Base-by-base conservation (phyloP, 1,140 invertebrate genomes). In the Eumeta japonica region DNA sequence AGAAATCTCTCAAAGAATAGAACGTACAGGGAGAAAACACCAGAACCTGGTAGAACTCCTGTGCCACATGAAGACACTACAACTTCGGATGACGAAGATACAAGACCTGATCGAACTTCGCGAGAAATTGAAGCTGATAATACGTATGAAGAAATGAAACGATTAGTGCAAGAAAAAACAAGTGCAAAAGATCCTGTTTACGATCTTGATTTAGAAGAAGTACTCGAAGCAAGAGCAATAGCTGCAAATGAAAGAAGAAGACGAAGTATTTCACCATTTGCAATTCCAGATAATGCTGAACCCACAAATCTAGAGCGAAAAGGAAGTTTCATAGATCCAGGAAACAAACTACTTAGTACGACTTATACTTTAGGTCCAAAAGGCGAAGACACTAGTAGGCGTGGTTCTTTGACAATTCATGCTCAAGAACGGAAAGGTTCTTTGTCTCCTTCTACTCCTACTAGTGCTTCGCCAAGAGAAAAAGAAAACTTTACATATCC, bases 11-110 rank as follows among this genome's bases (percentile, higher is more conserved):
- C 78, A 0, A 80, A 78, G 53, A 79, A 76, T 30, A 58, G 62
- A 64, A 66, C 58, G 29, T 74, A 76, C 28, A 66, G 80, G 38
- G 80, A 81, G 46, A 79, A 81, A 45, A 81, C 80, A n/a, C 80
- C 80, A 16, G 76, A 78, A 50, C 73, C 77, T 2, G 57, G 68
- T 31, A 59, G 63, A 48, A 48, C 52, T 37, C 43, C 43, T 35
- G 40, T 63, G 10, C 56, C 70, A 27, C 58, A 68, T 19, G 70
- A 76, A 58, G 75, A 77, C 36, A 75, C 63, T 24, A 63, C 63
- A 31, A 75, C 75, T 16, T 68, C 66, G 10, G 75, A 77, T 31
- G 75, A 77, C 43, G 75, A 77, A 49, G 72, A 77, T 14, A 9
- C 31, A 1, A 49, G 46, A 35, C 53, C 59, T 14, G 47, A 52